A percentile compares a stretch with the other conserved stretches of the same genome.
Conservation (phyloP, 2,113 vertebrate species). For the Procavia capensis region DNA sequence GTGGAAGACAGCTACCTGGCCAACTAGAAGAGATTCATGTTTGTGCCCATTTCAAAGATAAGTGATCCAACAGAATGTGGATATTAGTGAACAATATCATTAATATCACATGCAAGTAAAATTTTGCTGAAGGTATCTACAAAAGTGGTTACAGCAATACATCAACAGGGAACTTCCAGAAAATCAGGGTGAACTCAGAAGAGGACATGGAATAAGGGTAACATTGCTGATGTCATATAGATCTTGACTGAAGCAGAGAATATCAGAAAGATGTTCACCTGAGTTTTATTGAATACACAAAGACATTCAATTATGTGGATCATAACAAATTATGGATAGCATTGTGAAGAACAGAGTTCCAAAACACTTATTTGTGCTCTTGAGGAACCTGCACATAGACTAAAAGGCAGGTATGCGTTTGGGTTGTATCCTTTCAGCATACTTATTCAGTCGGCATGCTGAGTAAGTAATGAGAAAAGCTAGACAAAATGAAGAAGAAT, state of each 20-base stretch:
- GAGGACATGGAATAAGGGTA: not conserved
- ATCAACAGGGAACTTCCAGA: not conserved
- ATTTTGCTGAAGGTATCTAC: not conserved
- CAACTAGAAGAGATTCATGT: not conserved
- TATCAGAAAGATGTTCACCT: not conserved
- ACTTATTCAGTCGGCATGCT: too few species aligned
- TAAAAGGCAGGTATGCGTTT: not conserved
- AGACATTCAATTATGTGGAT: not conserved
- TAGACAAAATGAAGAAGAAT: too few species aligned
- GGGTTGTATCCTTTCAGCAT: too few species aligned
- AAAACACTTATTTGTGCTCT: not conserved
- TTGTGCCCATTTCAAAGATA: not conserved
- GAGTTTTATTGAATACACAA: not conserved
- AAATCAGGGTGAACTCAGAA: not conserved
- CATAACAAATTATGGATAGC: not conserved
- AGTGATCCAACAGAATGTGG: not conserved
- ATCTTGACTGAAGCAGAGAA: not conserved
- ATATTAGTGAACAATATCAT: not conserved
- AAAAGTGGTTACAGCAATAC: not conserved
- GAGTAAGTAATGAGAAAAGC: too few species aligned
- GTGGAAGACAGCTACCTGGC: too few species aligned
- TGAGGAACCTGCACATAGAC: not conserved
- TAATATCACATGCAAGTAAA: not conserved
- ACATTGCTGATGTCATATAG: not conserved
- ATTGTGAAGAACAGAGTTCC: not conserved